Evolutionary conservation across 1,140 invertebrate genomes (phyloP), one percentile per base, ranked within the genome.

Genomic region (Andricus grossulariae): DNA sequence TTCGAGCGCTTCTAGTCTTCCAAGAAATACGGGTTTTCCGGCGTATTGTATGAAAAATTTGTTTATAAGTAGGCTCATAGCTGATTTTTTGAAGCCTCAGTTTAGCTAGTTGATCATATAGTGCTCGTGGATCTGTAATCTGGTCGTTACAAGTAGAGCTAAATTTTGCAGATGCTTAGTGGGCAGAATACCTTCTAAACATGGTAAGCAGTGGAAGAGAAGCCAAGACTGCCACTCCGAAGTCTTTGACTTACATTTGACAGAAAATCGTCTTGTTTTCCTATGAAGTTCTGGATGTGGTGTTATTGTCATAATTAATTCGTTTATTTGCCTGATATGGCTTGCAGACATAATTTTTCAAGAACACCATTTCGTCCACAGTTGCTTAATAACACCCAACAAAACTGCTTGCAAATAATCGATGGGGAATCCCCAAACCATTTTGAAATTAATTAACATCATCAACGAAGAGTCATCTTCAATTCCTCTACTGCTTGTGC

Each of bases 171-270:
- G 25, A 32, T 32, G 25, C 4, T 32, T 32, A 32, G 2, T 32
- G 25, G 77, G 76, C 51, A 83, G 72, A 52, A 84, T 71, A 18
- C 72, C 71, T 71, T 78, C 3, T 16, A 84, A 74, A 78, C 79
- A 82, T n/a, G 75, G 70, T 51, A 84, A 60, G 50, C 71, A 78
- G 54, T 81, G 82, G 50, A 70, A 79, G 1, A 84, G 50, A 3
- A 84, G 66, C 81, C 81, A 84, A 19, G 73, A 78, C 3, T 55
- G 71, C 25, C 25, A 84, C 72, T 84, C 83, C 10, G 79, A 80
- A 8, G 83, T 79, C 72, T 81, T 83, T 80, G 80, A 84, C 11
- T 78, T 32, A 50, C 72, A 50, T 18, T 49, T 45, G 16, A 71
- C 52, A 25, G 15, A 57, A 21, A 83, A 50, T 32, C 60, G 72